Percentiles rank a stretch among this genome's conserved stretches.
Conservation (phyloP, 2,888 invertebrate genomes). For the Cerastis rubricosa region DNA sequence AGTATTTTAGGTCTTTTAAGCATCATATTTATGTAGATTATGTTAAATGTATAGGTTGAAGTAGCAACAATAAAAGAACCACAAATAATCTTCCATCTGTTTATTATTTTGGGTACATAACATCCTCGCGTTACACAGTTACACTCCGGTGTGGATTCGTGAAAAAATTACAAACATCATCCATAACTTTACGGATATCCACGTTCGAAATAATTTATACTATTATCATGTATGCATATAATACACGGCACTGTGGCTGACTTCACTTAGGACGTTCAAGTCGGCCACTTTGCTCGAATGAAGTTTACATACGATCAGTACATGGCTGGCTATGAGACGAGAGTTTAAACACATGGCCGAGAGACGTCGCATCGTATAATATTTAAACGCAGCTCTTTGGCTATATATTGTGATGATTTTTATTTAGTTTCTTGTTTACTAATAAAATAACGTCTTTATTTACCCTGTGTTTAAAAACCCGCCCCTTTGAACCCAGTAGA, state of each 20-base stretch:
- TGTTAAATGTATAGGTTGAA: background rate
- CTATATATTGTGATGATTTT: constrained; percentile 48
- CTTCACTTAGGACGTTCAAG: constrained; percentile 28
- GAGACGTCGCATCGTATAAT: constrained; percentile 1
- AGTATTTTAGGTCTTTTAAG: background rate
- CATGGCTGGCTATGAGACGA: constrained; percentile 31
- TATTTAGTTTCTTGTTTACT: constrained; percentile 17
- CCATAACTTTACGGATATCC: constrained; percentile 67
- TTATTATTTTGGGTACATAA: constrained; percentile 84
- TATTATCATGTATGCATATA: constrained; percentile 62
- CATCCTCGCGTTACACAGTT: constrained; percentile 77
- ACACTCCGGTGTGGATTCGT: constrained; percentile 76
- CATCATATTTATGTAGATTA: background rate
- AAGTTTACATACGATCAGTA: constrained; percentile 61
- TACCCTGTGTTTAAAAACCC: constrained; percentile 41
- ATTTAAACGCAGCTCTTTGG: constrained; percentile 35
- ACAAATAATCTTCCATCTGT: constrained; percentile 75
- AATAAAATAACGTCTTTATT: constrained; percentile 17
- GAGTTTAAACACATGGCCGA: constrained; percentile 31
- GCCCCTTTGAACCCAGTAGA: constrained; percentile 36
- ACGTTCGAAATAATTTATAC: constrained; percentile 69
- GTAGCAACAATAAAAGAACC: constrained; percentile 40
- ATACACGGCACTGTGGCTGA: constrained; percentile 63
- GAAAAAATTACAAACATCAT: constrained; percentile 84
- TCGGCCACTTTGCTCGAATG: constrained; percentile 51